Evolutionary conservation across 2,113 vertebrate genomes (phyloP).

Genomic region (Anoura caudifer): DNA sequence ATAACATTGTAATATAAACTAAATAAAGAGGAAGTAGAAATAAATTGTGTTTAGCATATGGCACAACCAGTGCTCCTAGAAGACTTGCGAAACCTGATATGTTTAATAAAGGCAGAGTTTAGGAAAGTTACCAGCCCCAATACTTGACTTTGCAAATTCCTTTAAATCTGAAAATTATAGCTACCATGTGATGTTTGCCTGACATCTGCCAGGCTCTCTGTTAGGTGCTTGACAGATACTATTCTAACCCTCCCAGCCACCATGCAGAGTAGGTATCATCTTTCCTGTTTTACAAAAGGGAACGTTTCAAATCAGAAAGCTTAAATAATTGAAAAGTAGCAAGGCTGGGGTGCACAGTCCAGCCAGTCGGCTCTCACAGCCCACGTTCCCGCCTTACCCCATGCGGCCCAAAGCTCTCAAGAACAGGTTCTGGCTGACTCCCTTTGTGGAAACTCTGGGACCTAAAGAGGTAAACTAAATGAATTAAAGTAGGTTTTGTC

Average conservation of each 20-base stretch:
- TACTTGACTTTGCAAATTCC: constrained; percentile 12
- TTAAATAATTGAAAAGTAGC: neutral
- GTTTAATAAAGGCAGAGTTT: neutral
- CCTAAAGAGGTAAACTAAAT: constrained; percentile 43
- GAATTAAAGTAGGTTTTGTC: constrained; percentile 28
- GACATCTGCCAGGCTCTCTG: neutral
- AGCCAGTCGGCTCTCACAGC: neutral
- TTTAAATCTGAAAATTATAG: neutral
- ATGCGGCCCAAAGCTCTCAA: neutral
- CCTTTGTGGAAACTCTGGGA: neutral
- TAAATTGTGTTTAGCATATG: neutral
- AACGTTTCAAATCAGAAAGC: neutral
- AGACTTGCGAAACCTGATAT: neutral
- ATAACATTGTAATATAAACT: constrained; percentile 19
- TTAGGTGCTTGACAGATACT: neutral
- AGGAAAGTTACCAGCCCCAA: neutral
- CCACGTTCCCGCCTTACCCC: neutral
- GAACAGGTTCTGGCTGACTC: neutral
- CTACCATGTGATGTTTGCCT: neutral
- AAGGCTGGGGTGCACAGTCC: neutral
- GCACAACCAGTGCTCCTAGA: neutral
- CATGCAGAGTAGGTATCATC: neutral
- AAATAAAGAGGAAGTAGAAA: constrained; percentile 6
- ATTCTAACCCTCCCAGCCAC: neutral
- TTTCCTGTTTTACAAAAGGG: neutral